Base-by-base conservation (phyloP, 2,797 vertebrate genomes). In the Arrhamphus sclerolepis region DNA sequence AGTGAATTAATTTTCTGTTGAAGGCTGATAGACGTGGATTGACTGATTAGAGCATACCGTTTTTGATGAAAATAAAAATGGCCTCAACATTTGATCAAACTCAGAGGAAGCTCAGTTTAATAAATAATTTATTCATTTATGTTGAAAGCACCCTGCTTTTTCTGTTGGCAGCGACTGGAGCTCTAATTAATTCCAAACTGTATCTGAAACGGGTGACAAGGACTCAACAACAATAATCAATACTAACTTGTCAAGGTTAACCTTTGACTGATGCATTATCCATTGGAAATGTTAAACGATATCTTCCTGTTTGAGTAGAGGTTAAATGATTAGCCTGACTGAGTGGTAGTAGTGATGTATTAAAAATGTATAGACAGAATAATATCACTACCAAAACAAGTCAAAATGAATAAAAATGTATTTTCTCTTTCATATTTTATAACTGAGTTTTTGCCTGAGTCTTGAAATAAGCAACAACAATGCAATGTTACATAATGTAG, bases 211-310 rank as follows among this genome's bases (percentile, higher is more conserved):
- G 6, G 29, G 57, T 60, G 47, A 61, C 2, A 13, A 49, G 31
- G 39, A 49, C 50, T 48, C 38, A 21, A 44, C 19, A 24, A 57
- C n/a, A 51, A 28, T 34, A 64, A 64, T 72, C 54, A 80, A n/a
- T 51, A 7, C 3, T 1, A 31, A 66, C 34, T 65, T 57, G 46
- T 46, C 6, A 51, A 51, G 51, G 65, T 66, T 22, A 20, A 3
- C 16, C 28, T 52, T 62, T 62, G 59, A 76, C 47, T 53, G 66
- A 52, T 70, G 51, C 21, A 8, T 46, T 44, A 8, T 54, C 24
- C 4, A 8, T 16, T 42, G 21, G 26, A 40, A 31, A 48, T 49
- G 16, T 21, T 44, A 48, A 62, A 55, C 43, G 6, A 56, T 57
- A 56, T 42, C 46, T 59, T 49, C 38, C 62, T 40, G 48, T 41